Evolutionary conservation across 2,113 vertebrate genomes (phyloP), one percentile per base, ranked within the genome.

Genomic region (Electrona antarctica): DNA sequence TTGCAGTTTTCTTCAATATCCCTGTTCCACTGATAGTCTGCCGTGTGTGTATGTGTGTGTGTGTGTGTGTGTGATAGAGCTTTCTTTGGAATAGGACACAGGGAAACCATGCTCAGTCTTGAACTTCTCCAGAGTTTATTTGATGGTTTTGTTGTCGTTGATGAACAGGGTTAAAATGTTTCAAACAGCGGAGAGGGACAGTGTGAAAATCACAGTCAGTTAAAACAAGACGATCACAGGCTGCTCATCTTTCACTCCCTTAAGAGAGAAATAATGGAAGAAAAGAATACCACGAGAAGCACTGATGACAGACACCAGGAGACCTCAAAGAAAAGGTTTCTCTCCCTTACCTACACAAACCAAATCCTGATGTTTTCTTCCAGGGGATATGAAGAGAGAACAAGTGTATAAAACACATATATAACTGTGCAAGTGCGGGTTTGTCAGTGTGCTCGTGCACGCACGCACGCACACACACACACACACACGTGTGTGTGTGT

Each of bases 381-480:
- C 69, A 13, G 7, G 11, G n/a, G 58, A 21, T 15, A 45, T 33
- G 15, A 50, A 8, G 93, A 92, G 94, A 94, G 90, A 41, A 41
- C 33, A 41, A 95, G 60, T 28, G 56, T 58, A 15, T 58, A 58
- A 15, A 58, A 15, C 21, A 12, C 12, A 8, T 63, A n/a, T 64
- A 15, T 93, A 92, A 95, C 94, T 90, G 89, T 91, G 93, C 92
- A 92, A 87, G 90, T 49, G 55, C 46, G 52, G 41, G 51, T 41
- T 12, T 29, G 28, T 54, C 9, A 14, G n/a, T 52, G 21, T 8
- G 33, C 14, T 12, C 94, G 29, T 67, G 76, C 49, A 41, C 12
- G 7, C 47, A n/a, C 47, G 60, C 28, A 8, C 29, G 90, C 6
- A 4, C 33, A 41, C 33, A 41, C 33, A 41, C 33, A 41, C 29